Base-by-base conservation (phyloP, 1,140 invertebrate species). In the Halesus radiatus region DNA sequence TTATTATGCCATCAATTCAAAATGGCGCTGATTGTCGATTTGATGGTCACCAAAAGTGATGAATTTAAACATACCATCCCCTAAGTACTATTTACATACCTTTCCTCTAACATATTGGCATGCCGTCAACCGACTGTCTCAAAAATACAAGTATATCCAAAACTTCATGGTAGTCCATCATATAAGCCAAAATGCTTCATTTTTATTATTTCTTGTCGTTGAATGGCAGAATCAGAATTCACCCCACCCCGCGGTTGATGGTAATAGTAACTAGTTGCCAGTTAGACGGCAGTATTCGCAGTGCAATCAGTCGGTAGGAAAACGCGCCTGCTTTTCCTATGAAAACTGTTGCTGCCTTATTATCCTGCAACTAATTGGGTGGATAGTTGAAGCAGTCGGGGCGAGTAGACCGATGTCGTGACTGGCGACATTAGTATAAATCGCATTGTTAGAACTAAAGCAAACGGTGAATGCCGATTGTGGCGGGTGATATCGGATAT, bases 381-480 rank as follows among this genome's bases (percentile, higher is more conserved):
- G 45, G 45, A 53, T 72, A 8, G 45, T 72, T 37, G 62, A 66
- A 66, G 22, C 29, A 29, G 22, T 26, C 62, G 10, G 8, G 20
- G 58, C 6, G n/a, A 1, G 58, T 60, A 60, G 58, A 26, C 20
- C 23, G 3, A 70, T 72, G 45, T 50, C 68, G 68, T 72, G 68
- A 72, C 68, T 53, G 15, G 68, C 45, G 37, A 72, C 68, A 72
- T 53, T 72, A 72, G 20, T 23, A 72, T 54, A 53, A 72, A 72
- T 54, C 52, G 50, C 52, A 53, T 23, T 53, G 68, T 72, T 52
- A 53, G 45, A 72, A 53, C 45, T 53, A 26, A 20, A 50, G 8
- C 29, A 26, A 66, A 66, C 62, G 20, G 20, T 54, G 22, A 72
- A 53, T 53, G 45, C 45, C 13, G 20, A 70, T 45, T 70, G 66